A percentile compares a stretch with the other conserved stretches of the same genome.
phyloP scores from a whole-genome alignment of 2,797 vertebrate species.

The Takifugu ocellatus region DNA sequence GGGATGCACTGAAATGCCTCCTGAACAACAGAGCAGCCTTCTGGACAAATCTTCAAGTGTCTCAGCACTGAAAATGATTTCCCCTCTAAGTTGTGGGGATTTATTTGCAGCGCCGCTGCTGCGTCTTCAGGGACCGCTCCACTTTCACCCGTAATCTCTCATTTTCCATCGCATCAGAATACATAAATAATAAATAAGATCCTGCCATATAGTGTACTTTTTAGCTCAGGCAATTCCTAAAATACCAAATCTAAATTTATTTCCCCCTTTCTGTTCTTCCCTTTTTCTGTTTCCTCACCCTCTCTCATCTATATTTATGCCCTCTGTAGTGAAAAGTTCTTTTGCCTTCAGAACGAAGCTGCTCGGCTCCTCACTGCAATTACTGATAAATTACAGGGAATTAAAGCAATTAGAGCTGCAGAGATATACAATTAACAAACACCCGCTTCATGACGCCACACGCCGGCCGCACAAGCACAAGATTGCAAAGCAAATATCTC shows the following conservation, averaged over 20 bases:
- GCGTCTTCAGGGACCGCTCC: slow-evolving; percentile 50
- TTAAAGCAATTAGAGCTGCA: slow-evolving; percentile 84
- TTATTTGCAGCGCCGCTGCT: slow-evolving; percentile 30
- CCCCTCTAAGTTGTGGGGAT: slow-evolving; percentile 17
- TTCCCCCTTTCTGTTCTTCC: slow-evolving; percentile 16
- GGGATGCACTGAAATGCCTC: slow-evolving; percentile 2
- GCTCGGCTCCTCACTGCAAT: slow-evolving; percentile 78
- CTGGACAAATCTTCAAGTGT: slow-evolving; percentile 20
- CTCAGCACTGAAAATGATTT: slow-evolving; percentile 12
- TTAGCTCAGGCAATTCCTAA: slow-evolving; percentile 44
- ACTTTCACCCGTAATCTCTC: slow-evolving; percentile 54
- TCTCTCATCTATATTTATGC: slow-evolving; percentile 81
- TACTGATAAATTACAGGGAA: slow-evolving; percentile 86
- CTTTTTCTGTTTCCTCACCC: slow-evolving; percentile 47
- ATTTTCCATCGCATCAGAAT: slow-evolving; percentile 57
- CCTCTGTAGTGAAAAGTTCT: slow-evolving; percentile 80
- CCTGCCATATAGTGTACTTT: slow-evolving; percentile 31
- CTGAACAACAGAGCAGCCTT: slow-evolving; percentile 4
- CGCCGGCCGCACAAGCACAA: slow-evolving; percentile 67
- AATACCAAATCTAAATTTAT: slow-evolving; percentile 53
- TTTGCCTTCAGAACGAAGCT: slow-evolving; percentile 70
- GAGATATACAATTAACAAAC: slow-evolving; percentile 83
- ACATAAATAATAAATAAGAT: slow-evolving; percentile 63
- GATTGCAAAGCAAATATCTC: slow-evolving; percentile 78
- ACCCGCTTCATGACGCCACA: slow-evolving; percentile 76